Base-by-base conservation (phyloP, 2,888 invertebrate genomes). In the Folsomia manolachei region DNA sequence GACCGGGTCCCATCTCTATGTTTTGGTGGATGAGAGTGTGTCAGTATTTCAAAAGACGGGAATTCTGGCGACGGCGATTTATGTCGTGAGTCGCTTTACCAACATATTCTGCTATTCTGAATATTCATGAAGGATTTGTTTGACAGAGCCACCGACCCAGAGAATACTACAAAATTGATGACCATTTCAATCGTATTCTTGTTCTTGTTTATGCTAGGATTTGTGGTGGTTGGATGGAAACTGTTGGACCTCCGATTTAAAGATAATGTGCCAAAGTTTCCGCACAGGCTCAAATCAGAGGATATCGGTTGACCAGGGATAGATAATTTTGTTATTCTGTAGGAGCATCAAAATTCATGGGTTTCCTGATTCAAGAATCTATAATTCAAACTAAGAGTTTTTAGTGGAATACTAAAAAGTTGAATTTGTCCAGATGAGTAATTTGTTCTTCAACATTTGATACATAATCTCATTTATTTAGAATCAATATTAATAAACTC, bases 1-100 rank as follows among this genome's bases (percentile, higher is more conserved):
- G 21, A 56, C 18, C 18, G 56, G 56, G 4, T 7, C 4, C n/a
- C 56, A 7, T 19, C 4, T 56, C 7, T 56, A 56, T 19, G 56
- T 56, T 18, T 56, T 56, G 21, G 21, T 56, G 18, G 56, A 56
- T 21, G 56, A 56, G 19, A 7, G 7, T n/a, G 56, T 56, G 56
- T 21, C 56, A 56, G 56, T 56, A 19, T 56, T 56, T 56, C 56
- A 56, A 21, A 56, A 56, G 21, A 56, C 19, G 7, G 56, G 56
- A 56, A 56, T 56, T 56, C n/a, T 56, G n/a, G 56, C 56, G 7
- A 19, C 56, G 56, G 7, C 56, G 56, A 56, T 56, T 56, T 56
- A 14, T n/a, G n/a, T 56, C 21, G 56, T 56, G 19, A 56, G 56
- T 21, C 7, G 14, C 4, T 39, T 39, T 9, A 39, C 39, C 39